Percentiles rank a stretch among this genome's conserved stretches.
Evolutionary conservation across 2,113 vertebrate genomes (phyloP).

Genomic region (Gopherus flavomarginatus): DNA sequence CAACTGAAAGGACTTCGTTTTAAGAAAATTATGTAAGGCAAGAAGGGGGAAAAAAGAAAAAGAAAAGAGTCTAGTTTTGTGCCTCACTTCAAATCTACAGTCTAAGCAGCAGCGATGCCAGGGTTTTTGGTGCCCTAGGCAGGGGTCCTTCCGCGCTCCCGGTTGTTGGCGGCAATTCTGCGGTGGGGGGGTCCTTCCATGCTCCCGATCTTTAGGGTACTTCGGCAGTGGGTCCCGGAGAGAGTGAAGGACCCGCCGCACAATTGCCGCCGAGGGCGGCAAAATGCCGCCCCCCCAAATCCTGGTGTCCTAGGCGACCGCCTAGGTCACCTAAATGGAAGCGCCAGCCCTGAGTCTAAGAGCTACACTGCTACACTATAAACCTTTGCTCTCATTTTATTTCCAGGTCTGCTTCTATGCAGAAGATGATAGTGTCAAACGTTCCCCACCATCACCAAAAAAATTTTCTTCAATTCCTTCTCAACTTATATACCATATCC

Average conservation of each 20-base stretch:
- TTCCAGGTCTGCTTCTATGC: background rate
- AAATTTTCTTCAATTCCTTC: background rate
- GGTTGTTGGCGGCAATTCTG: too few species aligned
- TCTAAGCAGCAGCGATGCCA: background rate
- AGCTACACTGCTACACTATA: background rate
- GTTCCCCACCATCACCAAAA: background rate
- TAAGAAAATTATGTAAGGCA: conserved; percentile 39
- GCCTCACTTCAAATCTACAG: conserved; percentile 25
- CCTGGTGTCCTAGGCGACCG: too few species aligned
- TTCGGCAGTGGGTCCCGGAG: too few species aligned
- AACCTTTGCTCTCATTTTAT: conserved; percentile 2
- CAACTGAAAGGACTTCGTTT: conserved; percentile 36
- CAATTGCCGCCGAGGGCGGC: too few species aligned
- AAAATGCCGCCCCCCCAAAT: too few species aligned
- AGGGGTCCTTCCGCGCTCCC: too few species aligned
- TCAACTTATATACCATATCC: background rate
- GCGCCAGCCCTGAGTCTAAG: background rate
- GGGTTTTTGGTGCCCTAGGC: too few species aligned
- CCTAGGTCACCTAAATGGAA: too few species aligned
- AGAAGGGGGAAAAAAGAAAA: conserved; percentile 9
- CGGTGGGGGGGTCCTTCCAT: too few species aligned
- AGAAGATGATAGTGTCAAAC: background rate
- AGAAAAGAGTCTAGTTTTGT: background rate
- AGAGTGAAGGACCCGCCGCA: too few species aligned
- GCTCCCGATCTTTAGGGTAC: too few species aligned